Base-by-base conservation (phyloP, 2,888 invertebrate species). In the Thelaira solivaga region DNA sequence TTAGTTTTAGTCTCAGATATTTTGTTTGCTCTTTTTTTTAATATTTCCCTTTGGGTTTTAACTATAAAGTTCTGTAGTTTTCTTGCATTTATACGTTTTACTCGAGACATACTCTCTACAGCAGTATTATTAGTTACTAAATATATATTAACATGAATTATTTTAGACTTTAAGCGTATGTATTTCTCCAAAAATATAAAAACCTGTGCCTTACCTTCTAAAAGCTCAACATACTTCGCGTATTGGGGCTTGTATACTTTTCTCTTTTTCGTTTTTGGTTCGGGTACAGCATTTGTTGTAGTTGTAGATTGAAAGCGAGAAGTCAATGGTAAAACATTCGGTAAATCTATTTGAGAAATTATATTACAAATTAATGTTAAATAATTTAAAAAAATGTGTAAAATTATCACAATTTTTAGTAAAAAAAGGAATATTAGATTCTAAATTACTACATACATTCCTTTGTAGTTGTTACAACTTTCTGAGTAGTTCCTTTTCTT, bases 51-150 rank as follows among this genome's bases (percentile, higher is more conserved):
- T 47, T 91, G 90, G 0, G 92, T 85, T 83, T 90, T 90, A 49
- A 91, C 86, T 87, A 93, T 92, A 68, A 95, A 90, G 80, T 92
- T 90, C 11, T 93, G 92, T 4, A 95, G 86, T 84, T 94, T 93
- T 62, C 91, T 90, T 5, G 93, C 91, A 83, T 91, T 92, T 31
- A 95, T 87, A 83, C 92, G 94, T 81, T 91, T 91, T 10, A 95
- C 91, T 16, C 92, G 90, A 1, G 94, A 93, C 85, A 92, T 93
- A 16, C 91, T 92, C 88, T 94, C 92, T 59, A 89, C 92, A 84
- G 92, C 92, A 4, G 90, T 90, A 65, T 90, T 89, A 51, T 92
- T 90, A 31, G 92, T 92, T 69, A 95, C 95, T 95, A n/a, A n/a
- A n/a, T n/a, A n/a, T n/a, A n/a, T n/a, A n/a, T n/a, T n/a, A n/a